Percentiles rank a stretch among this genome's conserved stretches.
These are phyloP conservation scores for Arvicanthis niloticus DNA, from an alignment of 2,113 vertebrate genomes.

Conservation along the genomic window DNA sequence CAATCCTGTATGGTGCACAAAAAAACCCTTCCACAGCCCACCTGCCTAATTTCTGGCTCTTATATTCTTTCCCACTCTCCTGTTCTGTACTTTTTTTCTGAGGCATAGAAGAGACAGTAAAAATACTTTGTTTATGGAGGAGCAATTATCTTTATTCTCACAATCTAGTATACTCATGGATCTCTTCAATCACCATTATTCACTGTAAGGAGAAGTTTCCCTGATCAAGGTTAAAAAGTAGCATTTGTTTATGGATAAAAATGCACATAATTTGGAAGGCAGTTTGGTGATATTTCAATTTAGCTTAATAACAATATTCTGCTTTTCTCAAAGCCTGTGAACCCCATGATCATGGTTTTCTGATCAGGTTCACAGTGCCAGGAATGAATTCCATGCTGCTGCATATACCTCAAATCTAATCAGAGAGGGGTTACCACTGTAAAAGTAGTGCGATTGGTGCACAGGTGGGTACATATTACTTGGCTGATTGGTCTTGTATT, in stretches of 20 bases:
- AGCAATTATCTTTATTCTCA: not conserved
- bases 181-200: not conserved
- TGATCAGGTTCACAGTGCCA: too few species aligned
- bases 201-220: not conserved
- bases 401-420: not conserved
- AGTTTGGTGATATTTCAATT: not conserved
- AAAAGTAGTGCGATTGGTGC: not conserved
- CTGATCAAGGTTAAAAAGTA: not conserved
- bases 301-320: not conserved
- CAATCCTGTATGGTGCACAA: too few species aligned
- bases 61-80: too few species aligned
- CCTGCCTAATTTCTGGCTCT: not conserved
- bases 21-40: not conserved
- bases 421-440: not conserved
- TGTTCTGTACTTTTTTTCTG: not conserved
- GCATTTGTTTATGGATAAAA: not conserved
- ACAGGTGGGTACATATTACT: not conserved
- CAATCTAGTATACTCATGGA: not conserved
- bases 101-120: not conserved
- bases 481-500: not conserved
- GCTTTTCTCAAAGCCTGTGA: too few species aligned
- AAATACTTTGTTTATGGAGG: not conserved
- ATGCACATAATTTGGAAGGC: not conserved
- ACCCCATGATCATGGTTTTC: not conserved
- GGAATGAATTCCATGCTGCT: not conserved